Conservation (phyloP, 2,113 vertebrate genomes). For the Chaetops frenatus region DNA sequence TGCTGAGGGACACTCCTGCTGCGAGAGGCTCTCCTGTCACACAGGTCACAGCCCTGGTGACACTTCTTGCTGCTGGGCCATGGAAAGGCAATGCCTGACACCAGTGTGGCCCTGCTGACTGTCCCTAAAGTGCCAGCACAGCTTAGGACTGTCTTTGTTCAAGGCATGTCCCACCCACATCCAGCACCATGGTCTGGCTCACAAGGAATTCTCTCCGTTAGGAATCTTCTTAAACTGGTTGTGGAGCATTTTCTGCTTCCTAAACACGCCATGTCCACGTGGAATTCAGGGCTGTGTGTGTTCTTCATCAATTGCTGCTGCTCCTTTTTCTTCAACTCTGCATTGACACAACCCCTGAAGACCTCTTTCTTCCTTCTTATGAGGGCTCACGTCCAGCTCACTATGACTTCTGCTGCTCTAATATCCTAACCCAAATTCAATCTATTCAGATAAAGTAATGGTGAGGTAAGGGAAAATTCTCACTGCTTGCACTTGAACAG, state of each 20-base stretch:
- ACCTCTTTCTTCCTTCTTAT: not conserved
- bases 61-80: not conserved
- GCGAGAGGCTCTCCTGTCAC: not conserved
- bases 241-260: not conserved
- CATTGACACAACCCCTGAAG: not conserved
- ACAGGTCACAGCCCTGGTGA: not conserved
- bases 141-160: not conserved
- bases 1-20: not conserved
- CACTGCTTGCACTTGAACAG: not conserved
- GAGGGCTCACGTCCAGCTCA: not conserved
- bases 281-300: not conserved
- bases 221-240: accelerated
- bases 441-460: not conserved
- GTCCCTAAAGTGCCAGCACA: not conserved
- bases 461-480: not conserved
- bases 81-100: not conserved
- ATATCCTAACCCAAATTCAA: not conserved
- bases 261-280: accelerated
- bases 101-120: accelerated
- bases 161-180: not conserved
- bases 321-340: not conserved
- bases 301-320: not conserved
- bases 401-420: not conserved
- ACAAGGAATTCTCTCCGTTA: accelerated
- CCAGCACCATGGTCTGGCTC: not conserved